A percentile compares a stretch with the other conserved stretches of the same genome.
Conservation (phyloP, 2,888 invertebrate genomes). For the Chloroclystis v-ata region DNA sequence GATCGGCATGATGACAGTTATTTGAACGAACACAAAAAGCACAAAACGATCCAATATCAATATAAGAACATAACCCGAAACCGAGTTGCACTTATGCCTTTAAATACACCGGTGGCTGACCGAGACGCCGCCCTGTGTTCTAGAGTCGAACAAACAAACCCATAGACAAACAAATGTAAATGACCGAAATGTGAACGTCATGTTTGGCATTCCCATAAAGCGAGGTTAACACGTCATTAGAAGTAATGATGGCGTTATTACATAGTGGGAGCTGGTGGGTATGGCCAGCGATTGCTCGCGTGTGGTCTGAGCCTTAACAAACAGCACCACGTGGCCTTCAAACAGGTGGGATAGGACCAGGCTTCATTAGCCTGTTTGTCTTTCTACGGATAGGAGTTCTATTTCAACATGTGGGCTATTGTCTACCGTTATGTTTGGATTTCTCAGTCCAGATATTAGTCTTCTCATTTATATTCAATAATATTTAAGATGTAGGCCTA, state of each 20-base stretch:
- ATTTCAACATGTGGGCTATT: constrained; percentile 13
- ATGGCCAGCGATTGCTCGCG: constrained; percentile 66
- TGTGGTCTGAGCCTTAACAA: constrained; percentile 72
- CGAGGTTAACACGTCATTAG: constrained; percentile 78
- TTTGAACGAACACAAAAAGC: constrained; percentile 35
- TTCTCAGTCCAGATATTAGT: constrained; percentile 2
- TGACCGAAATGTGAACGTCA: constrained; percentile 77
- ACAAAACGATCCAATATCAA: constrained; percentile 40
- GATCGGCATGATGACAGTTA: constrained; percentile 9
- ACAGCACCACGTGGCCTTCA: constrained; percentile 55
- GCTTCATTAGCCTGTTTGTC: constrained; percentile 31
- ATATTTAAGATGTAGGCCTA: background rate
- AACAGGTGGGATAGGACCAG: constrained; percentile 32
- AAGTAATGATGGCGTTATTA: constrained; percentile 77
- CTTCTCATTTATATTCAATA: background rate
- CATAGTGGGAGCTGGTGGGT: constrained; percentile 54
- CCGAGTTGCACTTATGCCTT: constrained; percentile 56
- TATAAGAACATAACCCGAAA: constrained; percentile 57
- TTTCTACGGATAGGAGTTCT: constrained; percentile 19
- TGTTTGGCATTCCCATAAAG: constrained; percentile 79
- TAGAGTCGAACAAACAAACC: constrained; percentile 74
- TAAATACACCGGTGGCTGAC: constrained; percentile 64
- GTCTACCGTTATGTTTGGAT: constrained; percentile 9
- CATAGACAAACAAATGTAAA: constrained; percentile 77
- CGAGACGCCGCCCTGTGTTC: constrained; percentile 75